Conservation (phyloP, 2,797 vertebrate genomes). For the Synaphobranchus kaupii region DNA sequence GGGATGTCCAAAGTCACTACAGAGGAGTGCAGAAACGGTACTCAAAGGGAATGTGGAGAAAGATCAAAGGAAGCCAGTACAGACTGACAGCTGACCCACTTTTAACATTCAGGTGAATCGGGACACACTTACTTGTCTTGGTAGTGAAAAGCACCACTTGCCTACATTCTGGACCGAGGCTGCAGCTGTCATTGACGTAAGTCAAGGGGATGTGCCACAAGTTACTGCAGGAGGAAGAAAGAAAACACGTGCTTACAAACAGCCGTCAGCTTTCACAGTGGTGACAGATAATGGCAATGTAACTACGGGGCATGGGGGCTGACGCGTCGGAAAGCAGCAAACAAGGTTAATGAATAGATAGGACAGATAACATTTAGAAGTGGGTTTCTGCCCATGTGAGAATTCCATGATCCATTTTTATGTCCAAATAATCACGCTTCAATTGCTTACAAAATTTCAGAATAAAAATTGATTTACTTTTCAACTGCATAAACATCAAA, state of each 20-base stretch:
- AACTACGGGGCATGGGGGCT: not conserved
- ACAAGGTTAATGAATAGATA: no score
- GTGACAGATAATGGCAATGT: not conserved
- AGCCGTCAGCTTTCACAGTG: not conserved
- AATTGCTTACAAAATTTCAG: not conserved
- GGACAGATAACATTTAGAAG: no score
- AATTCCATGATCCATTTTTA: not conserved
- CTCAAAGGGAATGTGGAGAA: not conserved
- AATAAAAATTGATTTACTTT: not conserved
- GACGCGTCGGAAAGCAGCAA: no score
- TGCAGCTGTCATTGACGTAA: constrained; percentile 80
- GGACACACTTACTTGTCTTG: constrained; percentile 78
- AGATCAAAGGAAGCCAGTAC: not conserved
- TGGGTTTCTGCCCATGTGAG: no score
- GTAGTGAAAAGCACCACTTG: constrained; percentile 75
- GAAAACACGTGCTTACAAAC: not conserved
- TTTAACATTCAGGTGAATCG: not conserved
- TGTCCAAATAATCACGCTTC: not conserved
- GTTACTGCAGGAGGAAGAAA: constrained; percentile 61
- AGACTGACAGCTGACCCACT: no score
- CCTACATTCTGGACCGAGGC: constrained; percentile 63
- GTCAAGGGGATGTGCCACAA: constrained; percentile 92
- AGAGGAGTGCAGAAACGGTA: constrained; percentile 34
- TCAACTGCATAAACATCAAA: not conserved
- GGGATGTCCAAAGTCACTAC: constrained; percentile 78